These are phyloP conservation scores for Arctopsyche grandis DNA, from an alignment of 1,140 invertebrate genomes.

Conservation along the genomic window DNA sequence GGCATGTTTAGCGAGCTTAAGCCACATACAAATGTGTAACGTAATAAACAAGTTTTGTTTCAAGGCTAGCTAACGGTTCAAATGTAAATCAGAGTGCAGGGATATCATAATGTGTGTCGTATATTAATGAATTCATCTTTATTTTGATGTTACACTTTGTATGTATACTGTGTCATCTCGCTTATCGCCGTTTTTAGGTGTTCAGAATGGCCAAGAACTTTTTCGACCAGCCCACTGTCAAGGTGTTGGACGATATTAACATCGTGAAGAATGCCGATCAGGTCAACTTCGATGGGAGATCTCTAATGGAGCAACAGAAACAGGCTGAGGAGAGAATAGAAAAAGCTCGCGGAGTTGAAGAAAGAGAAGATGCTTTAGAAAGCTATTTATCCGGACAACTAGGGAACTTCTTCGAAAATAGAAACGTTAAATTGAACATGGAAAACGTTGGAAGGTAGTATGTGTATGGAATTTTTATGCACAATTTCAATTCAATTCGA, in stretches of 20 bases:
- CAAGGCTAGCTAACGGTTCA: conserved; percentile 24
- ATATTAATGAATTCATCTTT: conserved; percentile 28
- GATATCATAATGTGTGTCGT: conserved; percentile 19
- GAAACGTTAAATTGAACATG: conserved; percentile 47
- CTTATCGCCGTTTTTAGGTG: conserved; percentile 57
- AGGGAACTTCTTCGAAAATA: conserved; percentile 66
- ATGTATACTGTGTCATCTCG: neutral
- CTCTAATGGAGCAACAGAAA: conserved; percentile 57
- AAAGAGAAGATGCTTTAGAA: conserved; percentile 70
- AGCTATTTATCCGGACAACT: conserved; percentile 69
- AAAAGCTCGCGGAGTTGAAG: conserved; percentile 63
- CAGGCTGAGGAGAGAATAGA: conserved; percentile 59
- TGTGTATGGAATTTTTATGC: no score
- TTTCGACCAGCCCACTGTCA: conserved; percentile 70
- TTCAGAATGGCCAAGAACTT: conserved; percentile 71
- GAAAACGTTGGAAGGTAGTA: conserved; percentile 40
- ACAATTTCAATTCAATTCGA: no score
- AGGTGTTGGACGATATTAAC: conserved; percentile 69
- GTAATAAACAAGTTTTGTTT: conserved; percentile 19
- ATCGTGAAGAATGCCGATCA: conserved; percentile 66
- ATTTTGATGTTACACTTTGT: neutral
- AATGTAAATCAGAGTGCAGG: conserved; percentile 27
- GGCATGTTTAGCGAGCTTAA: no score
- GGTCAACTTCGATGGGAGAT: conserved; percentile 58
- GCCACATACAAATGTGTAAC: neutral